A percentile compares a stretch with the other conserved stretches of the same genome.
Evolutionary conservation across 2,113 vertebrate species (phyloP).

Genomic region (Scomber scombrus): DNA sequence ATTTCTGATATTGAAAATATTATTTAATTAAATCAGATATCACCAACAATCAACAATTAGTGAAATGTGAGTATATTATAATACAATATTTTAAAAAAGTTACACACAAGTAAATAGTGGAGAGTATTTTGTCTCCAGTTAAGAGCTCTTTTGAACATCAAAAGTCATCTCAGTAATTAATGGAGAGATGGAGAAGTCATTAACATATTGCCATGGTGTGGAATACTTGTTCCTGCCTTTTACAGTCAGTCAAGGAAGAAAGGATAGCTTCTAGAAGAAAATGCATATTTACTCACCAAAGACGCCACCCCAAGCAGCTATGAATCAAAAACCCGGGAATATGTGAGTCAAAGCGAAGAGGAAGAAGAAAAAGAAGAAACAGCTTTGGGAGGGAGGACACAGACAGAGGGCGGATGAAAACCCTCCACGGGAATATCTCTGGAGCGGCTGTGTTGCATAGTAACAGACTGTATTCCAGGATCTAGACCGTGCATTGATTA

Average conservation of each 20-base stretch:
- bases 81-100: not conserved
- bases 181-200: constrained; percentile 9
- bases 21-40: constrained; percentile 1
- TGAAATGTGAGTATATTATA: not conserved
- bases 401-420: constrained; percentile 53
- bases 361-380: constrained; percentile 33
- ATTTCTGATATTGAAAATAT: not conserved
- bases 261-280: constrained; percentile 25
- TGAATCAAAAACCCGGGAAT: constrained; percentile 51
- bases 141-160: constrained; percentile 44
- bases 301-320: constrained; percentile 17
- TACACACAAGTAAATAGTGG: constrained; percentile 22
- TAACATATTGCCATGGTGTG: constrained; percentile 21
- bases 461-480: constrained; percentile 66
- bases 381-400: constrained; percentile 37
- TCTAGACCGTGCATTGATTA: constrained; percentile 59
- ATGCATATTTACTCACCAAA: constrained; percentile 54
- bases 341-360: constrained; percentile 35
- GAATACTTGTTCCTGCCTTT: constrained; percentile 27
- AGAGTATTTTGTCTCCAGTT: constrained; percentile 28
- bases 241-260: constrained; percentile 24
- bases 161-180: constrained; percentile 31
- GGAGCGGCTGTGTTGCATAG: constrained; percentile 69
- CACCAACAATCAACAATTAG: not conserved
- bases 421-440: constrained; percentile 49